These are phyloP conservation scores for Scrobipalpa atriplicella DNA, from an alignment of 2,888 invertebrate genomes.

Conservation along the genomic window DNA sequence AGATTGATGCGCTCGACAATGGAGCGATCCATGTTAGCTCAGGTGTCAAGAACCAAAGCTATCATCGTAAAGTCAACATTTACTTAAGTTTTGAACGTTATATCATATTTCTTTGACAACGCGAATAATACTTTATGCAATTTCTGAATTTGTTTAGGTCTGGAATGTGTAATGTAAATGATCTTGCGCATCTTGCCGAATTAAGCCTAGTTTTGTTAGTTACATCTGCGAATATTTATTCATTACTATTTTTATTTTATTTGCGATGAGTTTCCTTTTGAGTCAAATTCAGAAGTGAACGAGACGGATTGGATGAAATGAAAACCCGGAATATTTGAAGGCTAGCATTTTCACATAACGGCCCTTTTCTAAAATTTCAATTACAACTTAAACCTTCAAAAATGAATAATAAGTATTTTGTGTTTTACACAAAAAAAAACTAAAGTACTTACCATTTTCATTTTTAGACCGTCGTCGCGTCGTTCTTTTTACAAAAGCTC, in stretches of 20 bases:
- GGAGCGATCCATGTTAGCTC: slow-evolving; percentile 62
- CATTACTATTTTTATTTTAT: background rate
- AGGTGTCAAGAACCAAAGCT: slow-evolving; percentile 65
- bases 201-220: slow-evolving; percentile 4
- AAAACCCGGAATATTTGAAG: too few species aligned
- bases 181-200: background rate
- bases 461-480: too few species aligned
- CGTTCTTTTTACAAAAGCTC: too few species aligned
- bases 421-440: too few species aligned
- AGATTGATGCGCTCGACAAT: slow-evolving; percentile 34
- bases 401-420: too few species aligned
- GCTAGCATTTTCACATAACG: too few species aligned
- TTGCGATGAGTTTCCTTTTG: background rate
- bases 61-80: slow-evolving; percentile 70
- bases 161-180: slow-evolving; percentile 13
- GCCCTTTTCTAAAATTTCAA: too few species aligned
- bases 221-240: background rate
- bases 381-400: too few species aligned
- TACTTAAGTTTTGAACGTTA: slow-evolving; percentile 52
- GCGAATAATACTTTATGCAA: slow-evolving; percentile 71
- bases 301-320: too few species aligned
- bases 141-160: slow-evolving; percentile 67
- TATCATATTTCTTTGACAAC: slow-evolving; percentile 67
- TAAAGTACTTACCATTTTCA: too few species aligned
- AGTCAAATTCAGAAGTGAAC: too few species aligned